Evolutionary conservation across 92 coral and sea anemone genomes (phyloP).

Genomic region (Heliopora coerulea): DNA sequence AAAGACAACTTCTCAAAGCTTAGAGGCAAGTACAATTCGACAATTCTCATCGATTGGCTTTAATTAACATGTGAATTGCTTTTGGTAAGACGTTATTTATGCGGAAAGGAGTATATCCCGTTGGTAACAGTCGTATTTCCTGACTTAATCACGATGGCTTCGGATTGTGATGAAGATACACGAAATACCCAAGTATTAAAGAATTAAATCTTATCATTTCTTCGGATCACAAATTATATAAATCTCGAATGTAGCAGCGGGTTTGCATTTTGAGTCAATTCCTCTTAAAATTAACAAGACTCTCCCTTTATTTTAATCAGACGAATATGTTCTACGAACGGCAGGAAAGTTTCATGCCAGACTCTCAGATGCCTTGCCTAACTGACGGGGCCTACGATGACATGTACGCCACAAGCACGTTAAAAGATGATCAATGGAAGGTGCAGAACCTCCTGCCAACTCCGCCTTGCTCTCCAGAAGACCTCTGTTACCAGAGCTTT

Average conservation of each 20-base stretch:
- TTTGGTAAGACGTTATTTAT: not conserved
- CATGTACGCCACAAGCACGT: constrained; percentile 59
- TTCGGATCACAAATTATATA: not conserved
- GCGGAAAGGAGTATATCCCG: not conserved
- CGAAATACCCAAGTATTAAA: too few relatives aligned
- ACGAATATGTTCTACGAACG: constrained; percentile 62
- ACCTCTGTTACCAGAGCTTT: constrained; percentile 53
- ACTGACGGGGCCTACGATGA: constrained; percentile 70
- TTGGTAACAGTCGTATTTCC: not conserved
- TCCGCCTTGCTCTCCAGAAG: constrained; percentile 96
- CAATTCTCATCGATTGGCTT: not conserved
- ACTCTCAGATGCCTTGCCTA: constrained; percentile 55
- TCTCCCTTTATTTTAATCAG: not conserved
- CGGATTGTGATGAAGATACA: too few relatives aligned
- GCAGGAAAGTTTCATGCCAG: constrained; percentile 55
- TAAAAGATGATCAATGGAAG: constrained; percentile 71
- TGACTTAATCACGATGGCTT: not conserved
- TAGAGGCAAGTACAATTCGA: constrained; percentile 9
- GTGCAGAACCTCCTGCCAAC: constrained; percentile 80
- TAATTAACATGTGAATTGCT: not conserved
- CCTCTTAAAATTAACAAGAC: not conserved
- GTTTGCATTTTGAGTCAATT: not conserved
- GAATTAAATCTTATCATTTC: too few relatives aligned
- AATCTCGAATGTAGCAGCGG: not conserved
- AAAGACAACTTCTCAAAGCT: not conserved